phyloP scores from a whole-genome alignment of 2,888 invertebrate genomes.

The Syrista parreyssii region DNA sequence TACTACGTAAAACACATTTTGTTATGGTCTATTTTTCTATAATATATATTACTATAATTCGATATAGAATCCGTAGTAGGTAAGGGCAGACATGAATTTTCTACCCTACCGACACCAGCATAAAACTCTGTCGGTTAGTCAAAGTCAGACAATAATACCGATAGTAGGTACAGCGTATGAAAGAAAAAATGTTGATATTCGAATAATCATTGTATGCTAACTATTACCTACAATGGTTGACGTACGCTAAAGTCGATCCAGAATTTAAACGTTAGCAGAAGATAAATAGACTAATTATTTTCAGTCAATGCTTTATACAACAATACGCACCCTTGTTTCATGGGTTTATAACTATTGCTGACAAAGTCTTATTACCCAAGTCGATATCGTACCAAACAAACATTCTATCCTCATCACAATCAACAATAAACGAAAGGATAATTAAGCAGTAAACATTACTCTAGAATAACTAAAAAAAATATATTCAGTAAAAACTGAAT shows the following conservation, averaged over 20 bases:
- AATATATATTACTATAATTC: not conserved
- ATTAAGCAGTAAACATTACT: not conserved
- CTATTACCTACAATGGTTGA: not conserved
- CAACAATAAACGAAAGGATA: not conserved
- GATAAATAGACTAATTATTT: no score
- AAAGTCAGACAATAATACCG: not conserved
- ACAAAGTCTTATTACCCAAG: no score
- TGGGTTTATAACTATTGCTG: no score
- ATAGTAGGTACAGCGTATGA: not conserved
- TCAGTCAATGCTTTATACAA: no score
- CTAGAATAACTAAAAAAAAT: not conserved
- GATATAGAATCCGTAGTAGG: not conserved
- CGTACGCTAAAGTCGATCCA: not conserved
- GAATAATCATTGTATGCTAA: not conserved
- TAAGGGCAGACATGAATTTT: not conserved
- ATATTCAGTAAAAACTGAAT: not conserved
- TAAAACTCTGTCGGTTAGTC: not conserved
- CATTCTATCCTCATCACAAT: not conserved
- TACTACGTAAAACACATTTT: not conserved
- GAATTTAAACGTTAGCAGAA: not conserved
- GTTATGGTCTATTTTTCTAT: not conserved
- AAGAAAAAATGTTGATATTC: not conserved
- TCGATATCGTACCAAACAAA: no score
- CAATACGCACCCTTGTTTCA: no score
- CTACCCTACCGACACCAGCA: not conserved